Percentiles rank a stretch among this genome's conserved stretches.
These are phyloP conservation scores for Gadus chalcogrammus DNA, from an alignment of 2,113 vertebrate species.

Conservation along the genomic window DNA sequence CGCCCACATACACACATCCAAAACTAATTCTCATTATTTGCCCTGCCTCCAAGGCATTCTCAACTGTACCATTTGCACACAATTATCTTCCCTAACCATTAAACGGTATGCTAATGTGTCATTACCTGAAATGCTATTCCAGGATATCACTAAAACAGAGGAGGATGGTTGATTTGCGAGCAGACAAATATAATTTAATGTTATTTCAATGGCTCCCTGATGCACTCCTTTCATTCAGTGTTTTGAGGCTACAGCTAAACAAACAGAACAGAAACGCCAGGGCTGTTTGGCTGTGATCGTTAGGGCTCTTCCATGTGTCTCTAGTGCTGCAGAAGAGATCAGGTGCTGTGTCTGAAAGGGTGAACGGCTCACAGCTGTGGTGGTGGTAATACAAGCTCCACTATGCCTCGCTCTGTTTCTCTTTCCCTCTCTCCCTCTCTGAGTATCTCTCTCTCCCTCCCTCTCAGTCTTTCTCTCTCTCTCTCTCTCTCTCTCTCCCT, in stretches of 20 bases:
- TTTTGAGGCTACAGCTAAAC: too few relatives aligned
- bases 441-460: neutral
- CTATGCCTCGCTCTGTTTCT: neutral
- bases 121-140: conserved; percentile 25
- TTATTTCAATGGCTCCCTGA: too few relatives aligned
- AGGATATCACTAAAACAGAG: too few relatives aligned
- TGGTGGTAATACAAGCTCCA: neutral
- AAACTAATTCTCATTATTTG: neutral
- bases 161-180: too few relatives aligned
- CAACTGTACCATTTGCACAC: conserved; percentile 48
- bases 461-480: neutral
- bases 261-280: too few relatives aligned
- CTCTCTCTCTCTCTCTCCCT: too few relatives aligned
- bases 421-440: conserved; percentile 1
- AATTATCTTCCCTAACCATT: conserved; percentile 48
- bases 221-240: too few relatives aligned
- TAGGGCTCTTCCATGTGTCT: neutral
- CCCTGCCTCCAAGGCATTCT: conserved; percentile 22
- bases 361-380: neutral
- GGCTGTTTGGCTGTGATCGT: neutral
- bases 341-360: neutral
- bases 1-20: neutral
- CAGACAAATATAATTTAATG: too few relatives aligned
- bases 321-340: neutral
- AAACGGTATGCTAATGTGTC: conserved; percentile 48